These are phyloP conservation scores for Erebia ligea DNA, from an alignment of 2,888 invertebrate species.

Conservation along the genomic window DNA sequence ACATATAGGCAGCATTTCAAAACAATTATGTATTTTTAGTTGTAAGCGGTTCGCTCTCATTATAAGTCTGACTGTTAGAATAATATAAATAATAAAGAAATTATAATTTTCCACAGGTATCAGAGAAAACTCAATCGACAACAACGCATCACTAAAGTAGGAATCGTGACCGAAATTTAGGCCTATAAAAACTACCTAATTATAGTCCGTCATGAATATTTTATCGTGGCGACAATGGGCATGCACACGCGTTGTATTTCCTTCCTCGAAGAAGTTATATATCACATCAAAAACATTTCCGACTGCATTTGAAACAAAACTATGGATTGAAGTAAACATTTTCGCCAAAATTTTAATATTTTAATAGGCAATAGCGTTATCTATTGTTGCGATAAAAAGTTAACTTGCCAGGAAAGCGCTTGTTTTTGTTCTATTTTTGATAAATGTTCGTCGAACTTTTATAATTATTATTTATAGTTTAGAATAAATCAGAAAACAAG, in stretches of 20 bases:
- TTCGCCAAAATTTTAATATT: neutral
- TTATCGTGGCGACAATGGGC: slow-evolving; percentile 1
- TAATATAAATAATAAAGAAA: too few relatives aligned
- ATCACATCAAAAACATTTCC: slow-evolving; percentile 7
- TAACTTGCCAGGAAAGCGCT: neutral
- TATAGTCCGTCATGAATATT: neutral
- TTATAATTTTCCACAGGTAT: too few relatives aligned
- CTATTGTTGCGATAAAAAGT: neutral
- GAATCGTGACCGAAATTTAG: too few relatives aligned
- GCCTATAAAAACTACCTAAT: neutral
- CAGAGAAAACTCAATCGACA: too few relatives aligned
- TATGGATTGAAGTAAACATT: neutral
- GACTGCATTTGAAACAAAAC: slow-evolving; percentile 10
- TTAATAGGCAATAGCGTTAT: neutral
- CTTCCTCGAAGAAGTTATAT: slow-evolving; percentile 24
- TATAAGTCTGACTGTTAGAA: too few relatives aligned
- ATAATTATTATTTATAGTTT: neutral
- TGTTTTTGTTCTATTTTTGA: slow-evolving; percentile 18
- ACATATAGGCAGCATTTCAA: too few relatives aligned
- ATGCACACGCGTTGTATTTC: neutral
- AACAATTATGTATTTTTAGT: too few relatives aligned
- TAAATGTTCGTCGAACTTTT: slow-evolving; percentile 19
- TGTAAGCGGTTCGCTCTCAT: too few relatives aligned
- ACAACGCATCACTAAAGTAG: too few relatives aligned
- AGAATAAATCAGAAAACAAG: neutral